These are phyloP conservation scores for Pentalonia nigronervosa DNA, from an alignment of 1,140 invertebrate genomes.

Conservation along the genomic window DNA sequence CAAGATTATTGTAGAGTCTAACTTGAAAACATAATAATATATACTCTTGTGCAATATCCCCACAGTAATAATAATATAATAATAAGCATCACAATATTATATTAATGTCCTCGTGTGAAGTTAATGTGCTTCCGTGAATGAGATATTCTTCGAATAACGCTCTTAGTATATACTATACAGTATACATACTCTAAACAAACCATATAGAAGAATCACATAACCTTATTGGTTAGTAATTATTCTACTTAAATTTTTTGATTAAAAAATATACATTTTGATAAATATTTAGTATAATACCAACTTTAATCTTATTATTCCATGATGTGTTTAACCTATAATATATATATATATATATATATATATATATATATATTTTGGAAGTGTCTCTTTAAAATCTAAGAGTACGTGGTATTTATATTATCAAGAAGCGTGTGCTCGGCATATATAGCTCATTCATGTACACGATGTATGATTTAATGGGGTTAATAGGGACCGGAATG, in stretches of 20 bases:
- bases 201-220: not conserved
- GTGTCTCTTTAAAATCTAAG: not conserved
- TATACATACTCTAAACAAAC: not conserved
- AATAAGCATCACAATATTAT: not conserved
- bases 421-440: not conserved
- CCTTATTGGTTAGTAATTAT: not conserved
- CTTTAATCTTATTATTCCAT: not conserved
- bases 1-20: not conserved
- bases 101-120: not conserved
- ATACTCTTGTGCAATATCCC: too few species aligned
- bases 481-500: slow-evolving; percentile 1
- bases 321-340: not conserved
- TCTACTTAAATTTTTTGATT: not conserved
- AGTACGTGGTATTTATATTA: not conserved
- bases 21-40: not conserved
- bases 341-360: not conserved
- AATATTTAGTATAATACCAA: too few species aligned
- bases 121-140: not conserved
- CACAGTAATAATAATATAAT: not conserved
- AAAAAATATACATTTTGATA: too few species aligned
- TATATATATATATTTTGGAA: not conserved
- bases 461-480: not conserved
- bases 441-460: not conserved
- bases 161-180: too few species aligned
- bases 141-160: not conserved